Conservation (phyloP, 1,140 invertebrate species). For the Drosophila subpulchrella region DNA sequence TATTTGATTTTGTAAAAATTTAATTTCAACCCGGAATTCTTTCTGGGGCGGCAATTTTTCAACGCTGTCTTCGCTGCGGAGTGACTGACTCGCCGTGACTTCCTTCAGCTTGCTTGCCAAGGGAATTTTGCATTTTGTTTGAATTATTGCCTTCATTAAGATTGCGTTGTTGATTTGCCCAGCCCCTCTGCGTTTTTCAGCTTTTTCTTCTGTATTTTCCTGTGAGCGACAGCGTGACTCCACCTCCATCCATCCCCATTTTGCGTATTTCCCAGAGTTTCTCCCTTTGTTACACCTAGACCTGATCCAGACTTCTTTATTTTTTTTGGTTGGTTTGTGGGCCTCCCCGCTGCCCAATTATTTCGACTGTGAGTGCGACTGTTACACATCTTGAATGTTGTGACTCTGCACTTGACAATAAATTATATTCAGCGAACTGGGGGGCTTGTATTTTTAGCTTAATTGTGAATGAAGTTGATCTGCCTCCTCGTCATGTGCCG, state of each 20-base stretch:
- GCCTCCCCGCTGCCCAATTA: constrained; percentile 41
- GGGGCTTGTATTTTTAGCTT: constrained; percentile 72
- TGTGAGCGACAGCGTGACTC: constrained; percentile 67
- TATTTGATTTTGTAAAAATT: constrained; percentile 82
- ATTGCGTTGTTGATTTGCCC: constrained; percentile 81
- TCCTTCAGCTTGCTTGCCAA: constrained; percentile 71
- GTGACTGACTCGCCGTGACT: constrained; percentile 55
- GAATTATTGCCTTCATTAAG: constrained; percentile 84
- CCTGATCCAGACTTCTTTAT: constrained; percentile 16
- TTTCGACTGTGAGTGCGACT: constrained; percentile 45
- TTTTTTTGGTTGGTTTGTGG: neutral
- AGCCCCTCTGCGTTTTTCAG: constrained; percentile 16
- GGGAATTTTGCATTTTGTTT: constrained; percentile 83
- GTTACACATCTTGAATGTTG: constrained; percentile 59
- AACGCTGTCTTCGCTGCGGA: constrained; percentile 40
- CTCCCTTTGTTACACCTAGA: constrained; percentile 56
- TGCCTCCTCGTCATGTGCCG: constrained; percentile 56
- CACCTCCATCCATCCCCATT: constrained; percentile 42
- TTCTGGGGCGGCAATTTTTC: constrained; percentile 73
- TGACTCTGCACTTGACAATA: constrained; percentile 79
- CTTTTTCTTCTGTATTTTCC: constrained; percentile 10
- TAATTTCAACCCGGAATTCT: constrained; percentile 77
- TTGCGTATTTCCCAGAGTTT: constrained; percentile 32
- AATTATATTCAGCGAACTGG: constrained; percentile 61
- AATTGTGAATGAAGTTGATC: constrained; percentile 74